These are phyloP conservation scores for Xestoiulus laeticollis DNA, from an alignment of 2,888 invertebrate genomes.

Conservation along the genomic window DNA sequence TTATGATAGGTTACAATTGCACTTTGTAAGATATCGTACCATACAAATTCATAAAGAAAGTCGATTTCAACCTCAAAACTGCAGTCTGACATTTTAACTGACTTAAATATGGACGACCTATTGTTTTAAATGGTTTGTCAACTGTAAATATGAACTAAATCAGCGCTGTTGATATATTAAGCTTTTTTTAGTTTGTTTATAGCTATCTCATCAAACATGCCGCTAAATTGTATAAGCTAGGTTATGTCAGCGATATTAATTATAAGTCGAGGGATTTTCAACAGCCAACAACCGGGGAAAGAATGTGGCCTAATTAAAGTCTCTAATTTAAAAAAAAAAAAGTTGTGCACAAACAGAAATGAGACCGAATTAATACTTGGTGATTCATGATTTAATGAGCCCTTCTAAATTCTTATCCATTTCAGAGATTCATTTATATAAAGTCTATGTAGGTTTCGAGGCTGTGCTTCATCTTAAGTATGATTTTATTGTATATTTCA, in stretches of 20 bases:
- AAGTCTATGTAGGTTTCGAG: no score
- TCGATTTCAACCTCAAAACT: no score
- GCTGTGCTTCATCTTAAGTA: no score
- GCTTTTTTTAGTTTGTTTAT: slow-evolving; percentile 6
- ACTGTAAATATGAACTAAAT: neutral
- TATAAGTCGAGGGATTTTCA: neutral
- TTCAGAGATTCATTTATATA: no score
- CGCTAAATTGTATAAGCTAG: slow-evolving; percentile 18
- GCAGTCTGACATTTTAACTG: no score
- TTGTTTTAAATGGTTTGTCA: no score
- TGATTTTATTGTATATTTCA: no score
- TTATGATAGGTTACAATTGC: no score
- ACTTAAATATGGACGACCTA: no score
- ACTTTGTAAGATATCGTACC: no score
- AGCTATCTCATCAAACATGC: neutral
- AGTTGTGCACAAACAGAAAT: neutral
- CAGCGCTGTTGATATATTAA: neutral
- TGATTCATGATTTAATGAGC: neutral
- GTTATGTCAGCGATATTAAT: slow-evolving; percentile 11
- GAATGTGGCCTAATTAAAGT: slow-evolving; percentile 21
- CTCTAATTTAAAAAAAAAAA: neutral
- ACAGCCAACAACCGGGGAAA: neutral
- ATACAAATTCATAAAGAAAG: no score
- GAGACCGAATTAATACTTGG: neutral
- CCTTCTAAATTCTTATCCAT: neutral